A percentile compares a stretch with the other conserved stretches of the same genome.
Conservation (phyloP, 2,797 vertebrate species). For the Phoxinus dragarum region DNA sequence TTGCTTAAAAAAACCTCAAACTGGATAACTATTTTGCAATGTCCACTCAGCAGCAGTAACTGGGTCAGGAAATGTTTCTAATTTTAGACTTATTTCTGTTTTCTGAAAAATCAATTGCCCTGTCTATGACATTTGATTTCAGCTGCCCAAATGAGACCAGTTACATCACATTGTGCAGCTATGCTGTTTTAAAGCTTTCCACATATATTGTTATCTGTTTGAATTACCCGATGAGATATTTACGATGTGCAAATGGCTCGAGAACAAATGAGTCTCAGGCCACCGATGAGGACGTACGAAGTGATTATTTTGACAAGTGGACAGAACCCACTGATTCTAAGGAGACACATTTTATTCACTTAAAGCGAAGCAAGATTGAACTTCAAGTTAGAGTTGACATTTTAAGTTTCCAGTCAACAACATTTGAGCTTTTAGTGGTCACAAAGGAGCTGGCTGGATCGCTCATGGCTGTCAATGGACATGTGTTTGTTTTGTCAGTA, state of each 20-base stretch:
- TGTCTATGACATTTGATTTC: conserved; percentile 1
- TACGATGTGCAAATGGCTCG: conserved; percentile 43
- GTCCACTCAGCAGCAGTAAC: neutral
- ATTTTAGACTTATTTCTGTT: neutral
- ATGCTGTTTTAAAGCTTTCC: neutral
- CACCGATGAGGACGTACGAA: conserved; percentile 57
- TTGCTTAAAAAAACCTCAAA: neutral
- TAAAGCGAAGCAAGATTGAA: conserved; percentile 41
- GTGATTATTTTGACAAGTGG: conserved; percentile 47
- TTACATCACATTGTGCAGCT: neutral
- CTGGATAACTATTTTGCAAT: neutral
- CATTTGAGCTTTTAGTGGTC: conserved; percentile 58
- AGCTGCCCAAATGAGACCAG: neutral
- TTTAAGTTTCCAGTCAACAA: conserved; percentile 60
- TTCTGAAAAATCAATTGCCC: conserved; percentile 9
- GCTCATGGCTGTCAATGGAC: conserved; percentile 52
- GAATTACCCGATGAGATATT: conserved; percentile 59
- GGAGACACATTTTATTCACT: conserved; percentile 46
- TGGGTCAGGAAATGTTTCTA: neutral
- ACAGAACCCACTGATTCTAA: conserved; percentile 29
- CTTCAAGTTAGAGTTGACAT: conserved; percentile 50
- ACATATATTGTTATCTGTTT: conserved; percentile 23
- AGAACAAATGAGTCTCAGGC: conserved; percentile 57
- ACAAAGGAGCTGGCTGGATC: conserved; percentile 56
- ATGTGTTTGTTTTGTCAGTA: conserved; percentile 63